These are phyloP conservation scores for Maniola hyperantus DNA, from an alignment of 2,888 invertebrate species.

Conservation along the genomic window DNA sequence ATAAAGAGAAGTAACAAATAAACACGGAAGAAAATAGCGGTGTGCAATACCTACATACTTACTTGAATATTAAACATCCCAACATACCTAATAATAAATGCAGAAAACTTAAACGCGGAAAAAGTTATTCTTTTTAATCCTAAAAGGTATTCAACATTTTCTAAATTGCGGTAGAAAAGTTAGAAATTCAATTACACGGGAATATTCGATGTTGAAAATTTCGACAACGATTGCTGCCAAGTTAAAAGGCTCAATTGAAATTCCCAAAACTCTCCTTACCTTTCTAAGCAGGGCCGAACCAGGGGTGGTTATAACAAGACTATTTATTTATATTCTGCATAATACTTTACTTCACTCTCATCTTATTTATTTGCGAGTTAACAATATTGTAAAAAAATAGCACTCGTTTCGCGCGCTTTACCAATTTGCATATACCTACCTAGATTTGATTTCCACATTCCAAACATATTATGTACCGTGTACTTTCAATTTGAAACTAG, in stretches of 20 bases:
- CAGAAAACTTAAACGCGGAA: background rate
- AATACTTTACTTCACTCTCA: too few relatives aligned
- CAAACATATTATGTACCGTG: too few relatives aligned
- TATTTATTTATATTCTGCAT: too few relatives aligned
- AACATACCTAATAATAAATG: background rate
- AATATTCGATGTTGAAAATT: conserved; percentile 37
- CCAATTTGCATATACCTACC: too few relatives aligned
- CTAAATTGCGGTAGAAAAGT: conserved; percentile 38
- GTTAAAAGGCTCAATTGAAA: conserved; percentile 35
- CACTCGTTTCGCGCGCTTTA: too few relatives aligned
- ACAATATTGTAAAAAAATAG: too few relatives aligned
- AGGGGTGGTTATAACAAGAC: too few relatives aligned
- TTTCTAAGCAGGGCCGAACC: conserved; percentile 7
- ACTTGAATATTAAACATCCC: background rate
- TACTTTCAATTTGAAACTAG: too few relatives aligned
- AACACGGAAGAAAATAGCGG: conserved; percentile 29
- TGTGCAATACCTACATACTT: background rate
- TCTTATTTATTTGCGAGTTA: too few relatives aligned
- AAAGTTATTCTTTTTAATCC: conserved; percentile 21
- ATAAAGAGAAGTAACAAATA: conserved; percentile 54
- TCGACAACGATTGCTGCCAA: conserved; percentile 31
- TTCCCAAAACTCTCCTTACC: conserved; percentile 31
- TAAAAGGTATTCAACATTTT: conserved; percentile 38
- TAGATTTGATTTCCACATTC: too few relatives aligned
- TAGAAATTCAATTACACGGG: conserved; percentile 40